Conservation (phyloP, 1,140 invertebrate genomes). For the Melipona quadrifasciata region DNA sequence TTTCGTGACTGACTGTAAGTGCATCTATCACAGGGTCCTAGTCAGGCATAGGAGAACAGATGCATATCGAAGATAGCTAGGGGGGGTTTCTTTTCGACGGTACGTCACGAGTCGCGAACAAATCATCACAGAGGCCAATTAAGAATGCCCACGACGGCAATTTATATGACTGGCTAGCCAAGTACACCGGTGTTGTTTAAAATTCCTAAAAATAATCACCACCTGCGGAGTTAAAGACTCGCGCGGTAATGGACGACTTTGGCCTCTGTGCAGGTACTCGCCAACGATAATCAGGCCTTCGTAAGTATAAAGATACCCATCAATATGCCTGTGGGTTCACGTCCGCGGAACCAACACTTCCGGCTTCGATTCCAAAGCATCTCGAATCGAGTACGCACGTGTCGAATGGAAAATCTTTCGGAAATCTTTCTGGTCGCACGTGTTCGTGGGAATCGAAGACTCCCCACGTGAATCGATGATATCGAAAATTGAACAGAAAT, state of each 20-base stretch:
- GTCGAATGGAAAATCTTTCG: neutral
- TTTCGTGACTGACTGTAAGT: neutral
- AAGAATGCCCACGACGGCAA: constrained; percentile 52
- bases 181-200: constrained; percentile 49
- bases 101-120: constrained; percentile 58
- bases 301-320: neutral
- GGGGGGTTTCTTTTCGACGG: constrained; percentile 35
- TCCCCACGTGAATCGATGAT: neutral
- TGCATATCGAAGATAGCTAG: constrained; percentile 5
- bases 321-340: neutral
- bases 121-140: constrained; percentile 58
- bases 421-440: neutral
- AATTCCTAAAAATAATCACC: constrained; percentile 62
- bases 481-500: neutral
- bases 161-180: constrained; percentile 44
- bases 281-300: constrained; percentile 39
- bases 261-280: neutral
- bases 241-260: constrained; percentile 43
- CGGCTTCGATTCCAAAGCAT: constrained; percentile 8
- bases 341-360: neutral
- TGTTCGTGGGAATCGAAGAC: neutral
- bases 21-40: neutral
- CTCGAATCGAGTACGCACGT: neutral
- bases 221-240: constrained; percentile 39
- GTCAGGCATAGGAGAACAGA: neutral